A percentile compares a stretch with the other conserved stretches of the same genome.
Conservation (phyloP, 2,797 vertebrate species). For the Remorina albescens region DNA sequence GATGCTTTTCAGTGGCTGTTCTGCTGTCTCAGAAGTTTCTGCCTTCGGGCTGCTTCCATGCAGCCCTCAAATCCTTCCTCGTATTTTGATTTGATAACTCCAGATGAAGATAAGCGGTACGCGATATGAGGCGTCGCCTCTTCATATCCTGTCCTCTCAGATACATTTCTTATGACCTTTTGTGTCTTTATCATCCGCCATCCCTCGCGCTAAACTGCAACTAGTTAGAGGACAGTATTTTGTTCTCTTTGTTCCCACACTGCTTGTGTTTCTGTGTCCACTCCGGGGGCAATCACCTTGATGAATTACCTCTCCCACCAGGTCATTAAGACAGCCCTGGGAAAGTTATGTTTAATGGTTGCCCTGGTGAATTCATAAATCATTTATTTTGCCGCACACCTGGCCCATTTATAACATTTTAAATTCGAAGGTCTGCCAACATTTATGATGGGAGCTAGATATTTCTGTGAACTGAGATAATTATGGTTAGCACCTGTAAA, state of each 20-base stretch:
- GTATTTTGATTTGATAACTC: conserved; percentile 53
- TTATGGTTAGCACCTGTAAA: conserved; percentile 58
- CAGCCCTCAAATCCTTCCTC: conserved; percentile 45
- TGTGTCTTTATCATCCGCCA: conserved; percentile 48
- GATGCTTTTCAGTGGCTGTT: conserved; percentile 44
- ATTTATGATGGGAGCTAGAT: conserved; percentile 66
- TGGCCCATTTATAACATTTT: conserved; percentile 82
- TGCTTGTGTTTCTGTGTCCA: conserved; percentile 72
- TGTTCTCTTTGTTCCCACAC: conserved; percentile 49
- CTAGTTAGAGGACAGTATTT: conserved; percentile 69
- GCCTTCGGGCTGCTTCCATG: conserved; percentile 39
- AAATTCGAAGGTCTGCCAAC: conserved; percentile 72
- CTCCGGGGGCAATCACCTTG: conserved; percentile 71
- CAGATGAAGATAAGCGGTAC: conserved; percentile 49
- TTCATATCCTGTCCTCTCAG: conserved; percentile 64
- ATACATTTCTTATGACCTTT: conserved; percentile 58
- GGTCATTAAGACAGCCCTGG: conserved; percentile 86
- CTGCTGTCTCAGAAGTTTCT: conserved; percentile 42
- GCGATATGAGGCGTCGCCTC: conserved; percentile 44
- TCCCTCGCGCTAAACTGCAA: conserved; percentile 22
- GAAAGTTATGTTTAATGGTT: conserved; percentile 86
- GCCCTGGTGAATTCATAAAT: conserved; percentile 84
- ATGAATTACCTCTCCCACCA: conserved; percentile 83
- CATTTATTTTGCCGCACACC: conserved; percentile 84
- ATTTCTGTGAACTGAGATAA: conserved; percentile 60